Conservation (phyloP, 2,797 vertebrate species). For the Avahi laniger region DNA sequence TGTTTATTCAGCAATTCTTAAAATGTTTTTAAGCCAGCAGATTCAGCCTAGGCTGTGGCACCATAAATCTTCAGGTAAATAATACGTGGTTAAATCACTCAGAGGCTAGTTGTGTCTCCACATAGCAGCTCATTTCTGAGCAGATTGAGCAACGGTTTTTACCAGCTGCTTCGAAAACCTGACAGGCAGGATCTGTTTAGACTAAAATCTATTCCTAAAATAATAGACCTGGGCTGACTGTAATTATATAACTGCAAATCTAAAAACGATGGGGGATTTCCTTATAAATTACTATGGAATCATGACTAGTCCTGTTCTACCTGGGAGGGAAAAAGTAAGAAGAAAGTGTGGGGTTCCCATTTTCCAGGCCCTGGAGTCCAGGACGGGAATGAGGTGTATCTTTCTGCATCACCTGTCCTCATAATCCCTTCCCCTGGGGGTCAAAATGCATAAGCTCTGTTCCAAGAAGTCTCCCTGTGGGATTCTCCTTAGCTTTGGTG, state of each 20-base stretch:
- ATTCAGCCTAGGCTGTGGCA: neutral
- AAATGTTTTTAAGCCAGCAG: neutral
- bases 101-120: neutral
- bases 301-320: neutral
- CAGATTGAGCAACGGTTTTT: neutral
- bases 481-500: neutral
- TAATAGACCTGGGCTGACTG: slow-evolving; percentile 17
- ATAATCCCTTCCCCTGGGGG: neutral
- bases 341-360: neutral
- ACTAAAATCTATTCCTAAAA: slow-evolving; percentile 44
- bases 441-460: neutral
- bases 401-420: neutral
- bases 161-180: slow-evolving; percentile 4
- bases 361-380: too few species aligned
- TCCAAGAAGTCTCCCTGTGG: neutral
- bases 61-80: neutral
- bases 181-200: slow-evolving; percentile 23
- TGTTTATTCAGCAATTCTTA: slow-evolving; percentile 50
- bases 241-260: slow-evolving; percentile 14
- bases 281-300: slow-evolving; percentile 6
- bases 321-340: neutral
- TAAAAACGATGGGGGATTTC: neutral
- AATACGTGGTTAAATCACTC: neutral
- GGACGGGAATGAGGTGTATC: neutral
- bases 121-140: neutral